Base-by-base conservation (phyloP, 2,113 vertebrate genomes). In the Mormoops blainvillei region DNA sequence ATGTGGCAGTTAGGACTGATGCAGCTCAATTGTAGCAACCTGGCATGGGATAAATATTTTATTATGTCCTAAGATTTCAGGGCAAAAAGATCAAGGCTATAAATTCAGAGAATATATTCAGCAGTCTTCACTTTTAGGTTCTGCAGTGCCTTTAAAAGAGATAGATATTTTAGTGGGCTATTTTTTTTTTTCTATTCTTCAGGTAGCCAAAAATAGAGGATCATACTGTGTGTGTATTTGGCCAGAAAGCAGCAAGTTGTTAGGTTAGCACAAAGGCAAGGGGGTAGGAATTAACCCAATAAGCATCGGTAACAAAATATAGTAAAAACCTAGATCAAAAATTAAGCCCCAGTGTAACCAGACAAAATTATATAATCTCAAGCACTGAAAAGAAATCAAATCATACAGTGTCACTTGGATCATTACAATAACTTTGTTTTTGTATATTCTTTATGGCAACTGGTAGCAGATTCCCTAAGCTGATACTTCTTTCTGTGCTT, bases 371-470 rank as follows among this genome's bases (percentile, higher is more conserved):
- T 82, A 0, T 94, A 94, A 88, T 90, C 86, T 33, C 7, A 94
- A 89, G 31, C 54, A 28, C 82, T 90, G 74, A 31, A 91, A 96
- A 92, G 16, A 94, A 92, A 88, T 97, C 68, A 92, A 95, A 90
- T 81, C 89, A 97, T 48, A 76, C 28, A 71, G 10, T 82, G 54
- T 56, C 80, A 68, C 58, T 50, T 95, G 58, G 85, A 97, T 91
- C 38, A 50, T 81, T 88, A 94, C 54, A 91, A 95, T 70, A 95
- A 38, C 11, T 63, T 63, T 84, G 52, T 4, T 0, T 94, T 95
- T 38, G 22, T 88, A 71, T 33, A 2, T 90, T 98, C 52, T 94
- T 96, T 97, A 88, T 95, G 80, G 88, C 65, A 97, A 96, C 94
- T 93, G 24, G 71, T 90, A 73, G 14, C 87, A 97, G 94, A 84